Conservation (phyloP, 2,113 vertebrate genomes). For the Columbina picui region DNA sequence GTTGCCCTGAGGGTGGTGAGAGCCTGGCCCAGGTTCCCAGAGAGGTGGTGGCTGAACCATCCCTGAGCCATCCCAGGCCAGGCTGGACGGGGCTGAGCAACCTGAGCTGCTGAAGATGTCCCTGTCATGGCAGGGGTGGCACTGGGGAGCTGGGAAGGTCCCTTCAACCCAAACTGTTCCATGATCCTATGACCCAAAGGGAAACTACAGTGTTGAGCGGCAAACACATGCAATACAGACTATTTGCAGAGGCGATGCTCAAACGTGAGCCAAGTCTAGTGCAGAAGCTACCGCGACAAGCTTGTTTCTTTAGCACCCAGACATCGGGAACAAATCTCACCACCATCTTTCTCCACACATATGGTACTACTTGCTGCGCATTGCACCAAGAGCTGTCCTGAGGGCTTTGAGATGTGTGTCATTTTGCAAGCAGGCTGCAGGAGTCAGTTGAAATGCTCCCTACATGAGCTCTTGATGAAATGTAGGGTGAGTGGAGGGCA, state of each 20-base stretch:
- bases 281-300: background rate
- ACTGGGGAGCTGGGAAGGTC: too few relatives aligned
- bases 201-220: background rate
- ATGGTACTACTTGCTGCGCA: background rate
- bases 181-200: background rate
- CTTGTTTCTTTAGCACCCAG: background rate
- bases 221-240: background rate
- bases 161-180: too few relatives aligned
- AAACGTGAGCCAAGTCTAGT: background rate
- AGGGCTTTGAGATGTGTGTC: background rate
- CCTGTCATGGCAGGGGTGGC: too few relatives aligned
- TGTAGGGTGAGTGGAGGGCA: background rate
- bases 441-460: background rate
- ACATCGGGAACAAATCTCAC: background rate
- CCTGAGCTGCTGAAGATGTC: too few relatives aligned
- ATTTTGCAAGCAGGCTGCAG: slow-evolving; percentile 10
- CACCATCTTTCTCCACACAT: background rate
- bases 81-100: too few relatives aligned
- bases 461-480: background rate
- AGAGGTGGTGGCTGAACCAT: too few relatives aligned
- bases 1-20: too few relatives aligned
- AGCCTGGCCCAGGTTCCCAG: too few relatives aligned
- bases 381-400: background rate
- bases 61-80: too few relatives aligned
- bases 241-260: background rate